Evolutionary conservation across 2,888 invertebrate genomes (phyloP), one percentile per base, ranked within the genome.

Genomic region (Drosophila trichaetosa): DNA sequence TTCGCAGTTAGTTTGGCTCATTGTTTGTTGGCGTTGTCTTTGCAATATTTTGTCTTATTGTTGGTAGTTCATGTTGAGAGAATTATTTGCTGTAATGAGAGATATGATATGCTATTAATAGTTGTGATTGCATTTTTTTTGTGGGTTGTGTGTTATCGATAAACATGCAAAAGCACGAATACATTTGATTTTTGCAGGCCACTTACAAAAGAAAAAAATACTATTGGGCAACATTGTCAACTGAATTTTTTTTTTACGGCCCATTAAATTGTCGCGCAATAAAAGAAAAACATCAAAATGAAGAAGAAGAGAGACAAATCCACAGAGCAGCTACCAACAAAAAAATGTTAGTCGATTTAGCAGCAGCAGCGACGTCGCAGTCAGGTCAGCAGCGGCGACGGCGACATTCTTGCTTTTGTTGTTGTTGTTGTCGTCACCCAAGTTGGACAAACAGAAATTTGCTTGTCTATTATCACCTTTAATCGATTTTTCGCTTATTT

Each of bases 391-490:
- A 38, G 38, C 38, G 33, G 8, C 5, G 27, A 11, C 54, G 36
- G 34, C 52, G 33, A 24, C 54, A 21, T 29, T 21, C 10, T 31
- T 33, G 33, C 7, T 34, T 33, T 31, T 54, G 24, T 54, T 54
- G 54, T 40, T 42, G 69, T 75, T 61, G 71, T 89, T 73, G 69
- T 66, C 78, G 82, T 71, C 81, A 78, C 82, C 76, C 79, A 84
- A 82, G 84, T 84, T 84, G 90, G 89, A 90, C 84, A 83, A 78
- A 80, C 79, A 83, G 83, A 90, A 86, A 87, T 86, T 86, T 81
- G 89, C 89, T 87, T 89, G 90, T 90, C 81, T 91, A 90, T 88
- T 88, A 90, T 90, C 91, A 87, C 91, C 88, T 90, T 87, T 89
- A 87, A 91, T 91, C 89, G 90, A 87, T 90, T 87, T 91, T 90